Base-by-base conservation (phyloP, 2,888 invertebrate species). In the Hydraecia micacea region DNA sequence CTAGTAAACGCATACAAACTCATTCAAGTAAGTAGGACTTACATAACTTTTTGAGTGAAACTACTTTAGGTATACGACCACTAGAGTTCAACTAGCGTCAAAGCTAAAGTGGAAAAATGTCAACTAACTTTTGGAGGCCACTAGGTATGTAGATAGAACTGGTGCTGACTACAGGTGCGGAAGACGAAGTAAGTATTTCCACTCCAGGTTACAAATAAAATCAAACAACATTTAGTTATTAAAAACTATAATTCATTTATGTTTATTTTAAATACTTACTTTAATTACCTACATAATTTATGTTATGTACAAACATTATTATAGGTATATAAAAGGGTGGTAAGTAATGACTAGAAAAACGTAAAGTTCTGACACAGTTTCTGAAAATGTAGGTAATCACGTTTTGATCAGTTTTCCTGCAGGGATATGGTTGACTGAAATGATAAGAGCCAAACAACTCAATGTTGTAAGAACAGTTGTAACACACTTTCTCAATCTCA, bases 231-330 rank as follows among this genome's bases (percentile, higher is more conserved):
- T 6, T 39, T n/a, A 49, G 9, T 39, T 79, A 75, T 78, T 80
- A 39, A 77, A 85, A 86, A 86, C 83, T 75, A 80, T 80, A 77
- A 58, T 81, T 75, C 79, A 79, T 82, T 84, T 66, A 78, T 75
- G 71, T 85, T 73, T 79, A 83, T 75, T 75, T 76, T 76, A 73
- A 65, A 83, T 65, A 28, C 76, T 71, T 65, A 28, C 76, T 71
- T 79, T 67, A 72, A 70, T 78, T 69, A 77, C n/a, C 60, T 58
- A 18, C 18, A 32, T 36, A 36, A 15, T 28, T 42, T 60, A 55
- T 68, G 46, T 73, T 84, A 84, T 84, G 55, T 84, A 84, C 74
- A 81, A 69, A 67, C 36, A 73, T 81, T 78, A 73, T 81, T 78
- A 81, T 52, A 7, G 0, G 55, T 84, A 84, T 67, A 21, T 21